phyloP scores from a whole-genome alignment of 2,888 invertebrate species.

The Seladonia tumulorum region DNA sequence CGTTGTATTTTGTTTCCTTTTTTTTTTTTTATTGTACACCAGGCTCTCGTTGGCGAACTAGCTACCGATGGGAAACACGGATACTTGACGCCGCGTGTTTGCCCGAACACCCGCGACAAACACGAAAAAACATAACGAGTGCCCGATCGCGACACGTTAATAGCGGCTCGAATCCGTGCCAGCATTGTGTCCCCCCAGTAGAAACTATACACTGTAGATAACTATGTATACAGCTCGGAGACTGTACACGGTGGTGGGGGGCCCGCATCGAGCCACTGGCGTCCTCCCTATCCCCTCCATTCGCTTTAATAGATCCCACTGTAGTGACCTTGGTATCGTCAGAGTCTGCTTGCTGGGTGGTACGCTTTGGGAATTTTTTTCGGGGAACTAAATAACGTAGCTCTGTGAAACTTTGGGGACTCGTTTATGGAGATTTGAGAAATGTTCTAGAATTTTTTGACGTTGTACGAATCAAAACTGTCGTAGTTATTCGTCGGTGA shows the following conservation, averaged over 20 bases:
- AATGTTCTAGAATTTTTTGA: too few species aligned
- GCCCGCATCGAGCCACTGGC: not conserved
- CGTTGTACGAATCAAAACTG: too few species aligned
- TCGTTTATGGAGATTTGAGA: too few species aligned
- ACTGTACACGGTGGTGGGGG: not conserved
- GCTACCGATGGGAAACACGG: constrained; percentile 44
- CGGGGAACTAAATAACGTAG: too few species aligned
- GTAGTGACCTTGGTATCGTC: not conserved
- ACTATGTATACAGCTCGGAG: not conserved
- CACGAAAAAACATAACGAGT: constrained; percentile 32
- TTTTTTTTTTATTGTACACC: constrained; percentile 14
- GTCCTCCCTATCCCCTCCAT: not conserved
- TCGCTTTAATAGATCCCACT: not conserved
- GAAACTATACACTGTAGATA: not conserved
- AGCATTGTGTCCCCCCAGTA: not conserved
- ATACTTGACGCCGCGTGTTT: constrained; percentile 48
- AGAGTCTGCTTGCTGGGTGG: not conserved
- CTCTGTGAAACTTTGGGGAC: too few species aligned
- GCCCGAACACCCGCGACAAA: constrained; percentile 23
- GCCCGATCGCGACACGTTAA: constrained; percentile 34
- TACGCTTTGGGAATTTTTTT: too few species aligned
- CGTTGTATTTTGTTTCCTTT: not conserved
- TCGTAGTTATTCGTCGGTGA: too few species aligned
- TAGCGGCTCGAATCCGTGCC: constrained; percentile 28
- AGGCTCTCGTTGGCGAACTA: constrained; percentile 41